A percentile compares a stretch with the other conserved stretches of the same genome.
Conservation (phyloP, 2,888 invertebrate genomes). For the Phyllotreta cruciferae region DNA sequence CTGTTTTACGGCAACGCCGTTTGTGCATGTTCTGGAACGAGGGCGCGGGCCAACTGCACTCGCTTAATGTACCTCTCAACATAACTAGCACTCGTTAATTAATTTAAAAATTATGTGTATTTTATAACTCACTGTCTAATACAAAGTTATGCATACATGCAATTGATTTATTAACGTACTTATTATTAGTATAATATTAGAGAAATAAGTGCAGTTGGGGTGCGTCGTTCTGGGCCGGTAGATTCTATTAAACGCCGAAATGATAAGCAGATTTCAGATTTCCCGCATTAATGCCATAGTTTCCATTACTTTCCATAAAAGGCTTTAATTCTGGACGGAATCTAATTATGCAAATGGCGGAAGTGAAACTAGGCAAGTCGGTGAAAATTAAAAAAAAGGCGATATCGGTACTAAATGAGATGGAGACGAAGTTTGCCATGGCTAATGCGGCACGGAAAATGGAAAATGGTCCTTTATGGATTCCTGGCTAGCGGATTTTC, state of each 20-base stretch:
- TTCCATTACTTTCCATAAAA: conserved; percentile 34
- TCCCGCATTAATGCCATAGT: conserved; percentile 40
- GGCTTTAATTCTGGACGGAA: conserved; percentile 31
- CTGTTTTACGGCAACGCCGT: conserved; percentile 47
- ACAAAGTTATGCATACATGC: no score
- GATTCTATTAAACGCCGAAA: conserved; percentile 40
- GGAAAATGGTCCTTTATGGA: no score
- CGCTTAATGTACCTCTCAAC: neutral
- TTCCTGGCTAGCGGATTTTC: no score
- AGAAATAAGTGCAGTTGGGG: neutral
- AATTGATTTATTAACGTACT: no score
- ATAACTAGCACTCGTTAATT: no score
- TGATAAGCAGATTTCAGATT: conserved; percentile 42
- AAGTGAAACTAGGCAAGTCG: conserved; percentile 25
- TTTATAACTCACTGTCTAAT: no score
- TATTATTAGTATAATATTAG: no score
- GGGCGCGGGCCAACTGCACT: neutral
- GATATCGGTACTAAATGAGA: conserved; percentile 2
- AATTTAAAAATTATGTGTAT: no score
- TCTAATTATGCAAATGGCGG: conserved; percentile 38
- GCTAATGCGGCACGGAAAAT: no score
- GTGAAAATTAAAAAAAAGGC: conserved; percentile 25
- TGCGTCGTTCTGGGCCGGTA: conserved; percentile 19
- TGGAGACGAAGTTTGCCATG: no score
- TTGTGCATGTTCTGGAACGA: conserved; percentile 30